Conservation (phyloP, 2,113 vertebrate genomes). For the Spea multiplicata region DNA sequence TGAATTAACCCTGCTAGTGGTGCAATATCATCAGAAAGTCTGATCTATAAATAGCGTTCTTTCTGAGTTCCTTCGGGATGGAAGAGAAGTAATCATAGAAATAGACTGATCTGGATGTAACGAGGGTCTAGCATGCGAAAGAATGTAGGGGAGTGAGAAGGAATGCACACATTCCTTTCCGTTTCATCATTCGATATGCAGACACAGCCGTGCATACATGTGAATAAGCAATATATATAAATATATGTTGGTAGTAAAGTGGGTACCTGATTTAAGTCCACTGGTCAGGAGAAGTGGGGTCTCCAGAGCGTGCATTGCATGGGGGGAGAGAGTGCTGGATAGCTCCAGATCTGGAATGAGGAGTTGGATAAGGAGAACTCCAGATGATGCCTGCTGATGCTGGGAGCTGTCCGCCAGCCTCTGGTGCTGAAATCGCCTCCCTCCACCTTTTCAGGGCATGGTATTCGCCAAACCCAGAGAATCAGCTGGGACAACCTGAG, state of each 20-base stretch:
- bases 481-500: constrained; percentile 1
- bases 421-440: constrained; percentile 38
- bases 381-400: constrained; percentile 1
- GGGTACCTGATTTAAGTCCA: constrained; percentile 20
- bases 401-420: constrained; percentile 49
- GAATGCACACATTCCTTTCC: no score
- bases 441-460: constrained; percentile 19
- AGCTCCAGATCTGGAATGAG: constrained; percentile 5
- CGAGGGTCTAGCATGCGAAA: neutral
- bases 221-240: neutral
- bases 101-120: neutral
- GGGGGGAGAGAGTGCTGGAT: constrained; percentile 6
- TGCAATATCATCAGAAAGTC: constrained; percentile 1
- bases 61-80: neutral
- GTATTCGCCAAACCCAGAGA: constrained; percentile 4
- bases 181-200: neutral
- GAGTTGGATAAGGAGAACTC: neutral
- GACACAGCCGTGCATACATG: neutral
- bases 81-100: neutral
- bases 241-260: neutral
- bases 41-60: constrained; percentile 17
- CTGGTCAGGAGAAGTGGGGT: neutral
- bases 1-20: constrained; percentile 26
- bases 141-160: neutral
- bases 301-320: neutral